Base-by-base conservation (phyloP, 2,888 invertebrate species). In the Smittia aterrima region DNA sequence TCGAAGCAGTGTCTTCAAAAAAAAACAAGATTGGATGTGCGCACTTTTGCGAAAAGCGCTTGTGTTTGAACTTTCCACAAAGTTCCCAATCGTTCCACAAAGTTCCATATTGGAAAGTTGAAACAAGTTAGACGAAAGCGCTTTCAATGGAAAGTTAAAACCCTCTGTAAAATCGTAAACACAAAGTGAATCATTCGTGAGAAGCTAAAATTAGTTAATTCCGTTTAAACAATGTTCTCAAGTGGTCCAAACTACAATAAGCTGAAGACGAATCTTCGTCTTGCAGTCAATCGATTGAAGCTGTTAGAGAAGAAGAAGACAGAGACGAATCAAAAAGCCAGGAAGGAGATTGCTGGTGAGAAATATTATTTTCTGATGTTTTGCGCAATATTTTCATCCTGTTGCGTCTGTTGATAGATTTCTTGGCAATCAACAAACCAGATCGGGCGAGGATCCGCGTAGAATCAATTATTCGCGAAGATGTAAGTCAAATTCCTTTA, bases 291-390 rank as follows among this genome's bases (percentile, higher is more conserved):
- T 83, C 90, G 99, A 64, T 86, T 99, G 47, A 98, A 98, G 83
- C 84, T 99, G 74, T 81, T 98, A 77, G 97, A 97, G 81, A 98
- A 98, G 84, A 99, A 99, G 86, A 98, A 98, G 85, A 92, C 97
- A 0, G 99, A 99, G 84, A 84, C 98, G 78, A 93, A 98, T 1
- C 92, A 95, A 81, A 99, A 99, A 83, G 92, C 98, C 0, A 87
- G 97, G 76, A 93, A 93, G 80, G 98, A 99, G 88, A 99, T 99
- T 75, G 98, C 97, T 0, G 74, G 72, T 72, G 58, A 40, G 13
- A 22, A n/a, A 4, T 9, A 25, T 7, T n/a, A n/a, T n/a, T n/a
- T n/a, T n/a, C n/a, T n/a, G n/a, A 38, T 7, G 6, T 38, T 38
- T 38, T 4, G 38, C 40, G 16, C 18, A 25, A 68, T 47, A n/a